Percentiles rank a stretch among this genome's conserved stretches.
Evolutionary conservation across 2,888 invertebrate genomes (phyloP).

Genomic region (Embidobia sp.): DNA sequence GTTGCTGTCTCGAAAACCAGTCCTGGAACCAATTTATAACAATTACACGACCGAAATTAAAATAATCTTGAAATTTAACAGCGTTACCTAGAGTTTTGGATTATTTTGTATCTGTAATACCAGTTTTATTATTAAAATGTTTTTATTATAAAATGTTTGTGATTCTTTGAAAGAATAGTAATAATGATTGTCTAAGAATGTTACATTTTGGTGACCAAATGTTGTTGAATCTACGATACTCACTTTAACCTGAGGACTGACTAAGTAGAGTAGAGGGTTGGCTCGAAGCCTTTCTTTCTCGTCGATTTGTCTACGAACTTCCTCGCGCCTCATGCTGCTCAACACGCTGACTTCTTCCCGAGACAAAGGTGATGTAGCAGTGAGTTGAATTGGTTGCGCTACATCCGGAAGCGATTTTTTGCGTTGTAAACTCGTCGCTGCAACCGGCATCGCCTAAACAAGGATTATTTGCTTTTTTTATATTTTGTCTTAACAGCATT

Average conservation of each 20-base stretch:
- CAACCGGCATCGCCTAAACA: slow-evolving; percentile 89
- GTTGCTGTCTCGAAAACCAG: slow-evolving; percentile 98
- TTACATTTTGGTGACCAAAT: too few relatives aligned
- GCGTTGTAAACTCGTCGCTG: slow-evolving; percentile 89
- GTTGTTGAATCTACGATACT: slow-evolving; percentile 75
- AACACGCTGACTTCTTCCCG: slow-evolving; percentile 97
- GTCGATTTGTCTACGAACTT: slow-evolving; percentile 94
- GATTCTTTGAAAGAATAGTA: too few relatives aligned
- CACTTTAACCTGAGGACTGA: slow-evolving; percentile 99
- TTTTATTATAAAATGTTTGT: too few relatives aligned
- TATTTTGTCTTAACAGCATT: too few relatives aligned
- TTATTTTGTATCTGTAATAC: too few relatives aligned
- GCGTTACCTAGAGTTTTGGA: too few relatives aligned
- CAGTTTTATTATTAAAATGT: too few relatives aligned
- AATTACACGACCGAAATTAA: too few relatives aligned
- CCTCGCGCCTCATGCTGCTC: slow-evolving; percentile 96
- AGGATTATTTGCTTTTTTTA: slow-evolving; percentile 58
- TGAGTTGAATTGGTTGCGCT: slow-evolving; percentile 88
- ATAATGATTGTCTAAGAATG: too few relatives aligned
- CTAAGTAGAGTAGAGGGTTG: slow-evolving; percentile 96
- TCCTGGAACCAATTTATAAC: slow-evolving; percentile 85
- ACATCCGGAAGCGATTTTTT: slow-evolving; percentile 99
- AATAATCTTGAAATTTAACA: too few relatives aligned
- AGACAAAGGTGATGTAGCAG: slow-evolving; percentile 92
- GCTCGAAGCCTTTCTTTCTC: slow-evolving; percentile 95